phyloP scores from a whole-genome alignment of 2,888 invertebrate species.

The Coleophora flavipennella region DNA sequence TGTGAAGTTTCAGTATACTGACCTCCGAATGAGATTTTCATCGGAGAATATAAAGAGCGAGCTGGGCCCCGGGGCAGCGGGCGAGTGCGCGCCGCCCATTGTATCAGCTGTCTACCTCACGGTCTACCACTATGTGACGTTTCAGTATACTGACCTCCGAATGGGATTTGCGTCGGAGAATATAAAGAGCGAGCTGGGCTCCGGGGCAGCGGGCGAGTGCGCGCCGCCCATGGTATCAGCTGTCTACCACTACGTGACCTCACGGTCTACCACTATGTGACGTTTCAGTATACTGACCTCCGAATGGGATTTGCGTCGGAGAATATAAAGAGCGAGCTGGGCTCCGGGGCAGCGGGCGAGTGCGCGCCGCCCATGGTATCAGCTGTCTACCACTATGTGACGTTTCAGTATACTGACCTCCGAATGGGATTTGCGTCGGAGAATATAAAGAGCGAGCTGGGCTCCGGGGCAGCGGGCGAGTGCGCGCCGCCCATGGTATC shows the following conservation, averaged over 20 bases:
- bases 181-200: conserved; percentile 98
- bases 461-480: conserved; percentile 85
- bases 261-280: no score
- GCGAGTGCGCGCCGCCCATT: no score
- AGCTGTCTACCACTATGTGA: no score
- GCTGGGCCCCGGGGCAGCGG: no score
- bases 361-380: conserved; percentile 86
- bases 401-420: conserved; percentile 73
- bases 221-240: conserved; percentile 88
- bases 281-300: conserved; percentile 73
- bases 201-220: conserved; percentile 83
- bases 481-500: conserved; percentile 86
- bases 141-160: conserved; percentile 79
- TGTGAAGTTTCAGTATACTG: no score
- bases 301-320: conserved; percentile 98
- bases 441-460: conserved; percentile 98
- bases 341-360: conserved; percentile 85
- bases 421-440: conserved; percentile 98
- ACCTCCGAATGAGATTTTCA: no score
- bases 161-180: conserved; percentile 98
- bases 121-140: no score
- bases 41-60: no score
- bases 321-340: conserved; percentile 98
- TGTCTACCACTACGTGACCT: no score
- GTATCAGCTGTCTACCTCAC: no score